phyloP scores from a whole-genome alignment of 2,113 vertebrate species.

The Porphyrio hochstetteri region DNA sequence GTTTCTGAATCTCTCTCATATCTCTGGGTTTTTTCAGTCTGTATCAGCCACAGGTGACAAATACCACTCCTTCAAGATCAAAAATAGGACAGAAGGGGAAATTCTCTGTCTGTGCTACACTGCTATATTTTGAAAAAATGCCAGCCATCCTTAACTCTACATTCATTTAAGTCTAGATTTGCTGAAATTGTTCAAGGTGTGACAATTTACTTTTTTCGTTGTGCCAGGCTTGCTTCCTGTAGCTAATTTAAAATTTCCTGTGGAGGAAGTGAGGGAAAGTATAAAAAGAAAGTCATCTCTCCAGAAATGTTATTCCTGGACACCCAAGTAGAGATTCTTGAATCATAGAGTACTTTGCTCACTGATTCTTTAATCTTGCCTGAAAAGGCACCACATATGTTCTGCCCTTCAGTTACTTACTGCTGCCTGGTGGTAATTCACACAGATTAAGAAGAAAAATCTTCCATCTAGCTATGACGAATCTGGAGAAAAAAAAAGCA shows the following conservation, averaged over 20 bases:
- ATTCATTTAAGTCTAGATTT: neutral
- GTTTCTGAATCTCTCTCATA: neutral
- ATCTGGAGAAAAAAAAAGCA: neutral
- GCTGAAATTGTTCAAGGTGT: neutral
- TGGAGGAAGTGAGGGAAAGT: neutral
- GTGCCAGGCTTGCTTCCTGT: neutral
- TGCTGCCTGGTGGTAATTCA: neutral
- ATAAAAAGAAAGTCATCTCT: neutral
- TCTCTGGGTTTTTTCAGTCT: neutral
- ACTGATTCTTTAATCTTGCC: neutral
- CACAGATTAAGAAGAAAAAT: neutral
- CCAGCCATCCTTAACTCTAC: neutral
- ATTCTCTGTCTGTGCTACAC: neutral
- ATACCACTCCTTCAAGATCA: neutral
- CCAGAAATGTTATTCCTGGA: neutral
- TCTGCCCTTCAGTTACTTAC: neutral
- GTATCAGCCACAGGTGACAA: neutral
- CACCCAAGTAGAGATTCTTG: neutral
- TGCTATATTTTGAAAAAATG: neutral
- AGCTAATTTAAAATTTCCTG: neutral
- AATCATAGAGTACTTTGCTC: neutral
- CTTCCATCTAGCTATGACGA: neutral
- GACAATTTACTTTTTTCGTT: neutral
- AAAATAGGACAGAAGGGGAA: neutral
- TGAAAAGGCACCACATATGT: neutral